These are phyloP conservation scores for Tyto alba DNA, from an alignment of 2,113 vertebrate species.

Conservation along the genomic window DNA sequence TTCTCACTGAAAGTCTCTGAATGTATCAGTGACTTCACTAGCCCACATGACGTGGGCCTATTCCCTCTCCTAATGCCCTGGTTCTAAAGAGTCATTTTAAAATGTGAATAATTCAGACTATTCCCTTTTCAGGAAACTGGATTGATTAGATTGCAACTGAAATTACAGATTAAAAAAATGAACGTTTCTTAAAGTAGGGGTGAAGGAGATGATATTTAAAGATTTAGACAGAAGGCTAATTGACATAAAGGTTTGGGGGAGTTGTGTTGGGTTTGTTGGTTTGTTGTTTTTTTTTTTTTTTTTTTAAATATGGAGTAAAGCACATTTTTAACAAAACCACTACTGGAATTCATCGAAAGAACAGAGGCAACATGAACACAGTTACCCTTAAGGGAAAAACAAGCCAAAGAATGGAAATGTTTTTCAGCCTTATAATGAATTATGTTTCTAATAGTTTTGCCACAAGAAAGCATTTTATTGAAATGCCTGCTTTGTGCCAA, in stretches of 20 bases:
- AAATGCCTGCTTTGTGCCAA: slow-evolving; percentile 70
- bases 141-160: background rate
- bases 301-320: background rate
- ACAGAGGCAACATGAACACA: slow-evolving; percentile 69
- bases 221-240: slow-evolving; percentile 20
- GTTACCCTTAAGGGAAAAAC: slow-evolving; percentile 72
- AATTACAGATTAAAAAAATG: background rate
- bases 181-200: background rate
- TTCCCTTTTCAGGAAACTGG: background rate
- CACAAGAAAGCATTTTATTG: slow-evolving; percentile 83
- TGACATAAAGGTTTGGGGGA: background rate
- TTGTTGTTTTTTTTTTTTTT: too few relatives aligned
- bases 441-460: slow-evolving; percentile 78
- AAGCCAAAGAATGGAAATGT: slow-evolving; percentile 76
- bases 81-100: background rate
- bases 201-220: background rate
- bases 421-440: slow-evolving; percentile 77
- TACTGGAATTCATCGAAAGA: slow-evolving; percentile 70
- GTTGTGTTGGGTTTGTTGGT: background rate
- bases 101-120: background rate
- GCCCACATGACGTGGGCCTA: background rate
- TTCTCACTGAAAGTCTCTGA: background rate
- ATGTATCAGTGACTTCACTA: background rate
- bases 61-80: background rate
- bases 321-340: slow-evolving; percentile 69